Evolutionary conservation across 2,888 invertebrate genomes (phyloP).

Genomic region (Autographa pulchrina): DNA sequence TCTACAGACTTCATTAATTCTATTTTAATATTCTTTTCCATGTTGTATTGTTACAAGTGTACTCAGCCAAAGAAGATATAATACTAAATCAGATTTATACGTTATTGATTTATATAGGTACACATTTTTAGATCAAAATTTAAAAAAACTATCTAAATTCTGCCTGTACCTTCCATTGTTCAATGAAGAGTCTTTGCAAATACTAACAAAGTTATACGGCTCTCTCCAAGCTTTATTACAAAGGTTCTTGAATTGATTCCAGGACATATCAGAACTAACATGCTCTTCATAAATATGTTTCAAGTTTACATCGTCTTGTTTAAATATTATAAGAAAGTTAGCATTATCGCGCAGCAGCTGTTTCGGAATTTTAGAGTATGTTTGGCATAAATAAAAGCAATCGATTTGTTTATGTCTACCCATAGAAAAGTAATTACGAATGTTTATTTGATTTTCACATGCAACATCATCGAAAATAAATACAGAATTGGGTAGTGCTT

Average conservation of each 20-base stretch:
- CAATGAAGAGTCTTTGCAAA: slow-evolving; percentile 13
- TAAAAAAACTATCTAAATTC: slow-evolving; percentile 14
- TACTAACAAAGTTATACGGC: slow-evolving; percentile 6
- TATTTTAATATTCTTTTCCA: slow-evolving; percentile 7
- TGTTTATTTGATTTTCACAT: slow-evolving; percentile 36
- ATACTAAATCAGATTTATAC: slow-evolving; percentile 1
- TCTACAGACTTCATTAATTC: slow-evolving; percentile 3
- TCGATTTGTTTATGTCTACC: slow-evolving; percentile 35
- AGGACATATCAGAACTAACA: background rate
- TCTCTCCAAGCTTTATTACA: background rate
- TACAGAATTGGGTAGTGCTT: slow-evolving; percentile 27
- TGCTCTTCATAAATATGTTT: too few relatives aligned
- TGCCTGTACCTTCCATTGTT: slow-evolving; percentile 16
- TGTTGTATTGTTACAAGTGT: slow-evolving; percentile 2
- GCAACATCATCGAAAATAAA: slow-evolving; percentile 33
- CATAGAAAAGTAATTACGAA: slow-evolving; percentile 36
- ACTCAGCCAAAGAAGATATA: slow-evolving; percentile 1
- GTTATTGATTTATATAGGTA: slow-evolving; percentile 1
- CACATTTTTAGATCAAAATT: slow-evolving; percentile 5
- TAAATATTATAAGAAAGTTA: too few relatives aligned
- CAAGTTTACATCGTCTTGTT: too few relatives aligned
- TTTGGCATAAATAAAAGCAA: slow-evolving; percentile 23
- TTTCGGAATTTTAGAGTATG: too few relatives aligned
- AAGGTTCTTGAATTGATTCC: slow-evolving; percentile 3
- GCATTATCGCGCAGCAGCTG: too few relatives aligned